These are phyloP conservation scores for Pantherophis vulpinus DNA, from an alignment of 2,797 vertebrate genomes.

Conservation along the genomic window DNA sequence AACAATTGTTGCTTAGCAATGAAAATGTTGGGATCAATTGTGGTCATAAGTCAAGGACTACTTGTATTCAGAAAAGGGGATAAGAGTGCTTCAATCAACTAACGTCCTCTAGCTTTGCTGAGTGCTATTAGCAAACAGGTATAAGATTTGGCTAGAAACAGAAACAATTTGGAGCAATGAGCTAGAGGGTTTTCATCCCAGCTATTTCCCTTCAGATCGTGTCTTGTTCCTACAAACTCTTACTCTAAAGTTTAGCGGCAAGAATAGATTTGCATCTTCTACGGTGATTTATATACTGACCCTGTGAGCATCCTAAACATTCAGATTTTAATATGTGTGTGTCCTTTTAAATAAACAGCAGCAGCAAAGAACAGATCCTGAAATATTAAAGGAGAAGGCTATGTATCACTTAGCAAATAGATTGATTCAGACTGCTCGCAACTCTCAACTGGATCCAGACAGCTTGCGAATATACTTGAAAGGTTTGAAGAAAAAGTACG, in stretches of 20 bases:
- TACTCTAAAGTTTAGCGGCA: not conserved
- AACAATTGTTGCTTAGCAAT: too few relatives aligned
- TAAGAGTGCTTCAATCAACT: not conserved
- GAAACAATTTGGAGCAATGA: not conserved
- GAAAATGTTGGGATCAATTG: not conserved
- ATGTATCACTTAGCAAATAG: conserved; percentile 84
- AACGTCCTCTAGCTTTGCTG: not conserved
- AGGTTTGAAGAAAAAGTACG: conserved; percentile 84
- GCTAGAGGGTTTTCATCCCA: not conserved
- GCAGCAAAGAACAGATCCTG: conserved; percentile 80
- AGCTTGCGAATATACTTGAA: conserved; percentile 87
- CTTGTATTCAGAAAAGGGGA: not conserved
- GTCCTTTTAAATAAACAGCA: conserved; percentile 71
- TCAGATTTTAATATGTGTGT: conserved; percentile 36
- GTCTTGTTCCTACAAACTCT: not conserved
- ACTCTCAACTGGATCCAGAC: conserved; percentile 85
- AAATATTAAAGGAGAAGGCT: conserved; percentile 78
- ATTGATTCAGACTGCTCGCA: conserved; percentile 87
- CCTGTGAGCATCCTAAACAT: not conserved
- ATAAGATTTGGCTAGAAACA: not conserved
- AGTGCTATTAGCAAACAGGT: not conserved
- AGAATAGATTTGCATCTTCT: not conserved
- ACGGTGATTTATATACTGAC: not conserved
- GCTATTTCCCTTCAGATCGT: not conserved
- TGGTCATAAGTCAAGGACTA: not conserved